Conservation (phyloP, 2,113 vertebrate species). For the Caranx melampygus region DNA sequence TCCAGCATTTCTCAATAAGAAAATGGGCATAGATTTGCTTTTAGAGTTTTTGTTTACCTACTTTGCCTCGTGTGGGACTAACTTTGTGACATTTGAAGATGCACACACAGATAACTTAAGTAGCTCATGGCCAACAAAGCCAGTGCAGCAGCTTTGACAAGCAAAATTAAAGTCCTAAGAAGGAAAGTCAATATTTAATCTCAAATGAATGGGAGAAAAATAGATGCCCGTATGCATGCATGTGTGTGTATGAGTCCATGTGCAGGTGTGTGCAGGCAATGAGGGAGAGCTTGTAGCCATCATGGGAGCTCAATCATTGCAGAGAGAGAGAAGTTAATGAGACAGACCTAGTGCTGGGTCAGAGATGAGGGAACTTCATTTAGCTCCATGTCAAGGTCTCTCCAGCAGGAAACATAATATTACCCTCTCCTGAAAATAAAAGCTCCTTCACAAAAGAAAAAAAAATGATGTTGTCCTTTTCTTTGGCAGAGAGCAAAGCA, state of each 20-base stretch:
- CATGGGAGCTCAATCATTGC: conserved; percentile 48
- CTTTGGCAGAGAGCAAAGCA: conserved; percentile 33
- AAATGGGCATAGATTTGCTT: too few species aligned
- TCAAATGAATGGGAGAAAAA: conserved; percentile 25
- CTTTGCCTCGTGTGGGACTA: neutral
- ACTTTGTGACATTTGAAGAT: neutral
- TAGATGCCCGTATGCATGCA: neutral
- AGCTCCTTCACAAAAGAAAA: conserved; percentile 59
- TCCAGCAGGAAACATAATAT: conserved; percentile 60
- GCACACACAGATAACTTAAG: neutral
- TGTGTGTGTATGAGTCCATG: neutral
- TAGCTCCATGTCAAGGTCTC: conserved; percentile 53
- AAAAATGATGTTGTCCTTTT: conserved; percentile 65
- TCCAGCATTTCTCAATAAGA: too few species aligned
- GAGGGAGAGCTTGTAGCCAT: conserved; percentile 28
- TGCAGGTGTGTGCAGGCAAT: neutral
- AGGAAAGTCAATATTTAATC: conserved; percentile 34
- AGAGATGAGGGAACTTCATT: conserved; percentile 66
- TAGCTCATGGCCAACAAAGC: conserved; percentile 8
- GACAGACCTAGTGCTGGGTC: conserved; percentile 57
- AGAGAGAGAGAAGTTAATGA: conserved; percentile 65
- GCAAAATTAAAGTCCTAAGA: conserved; percentile 7
- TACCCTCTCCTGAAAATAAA: conserved; percentile 49
- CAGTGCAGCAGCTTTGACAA: neutral
- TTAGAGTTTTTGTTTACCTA: too few species aligned